A percentile compares a stretch with the other conserved stretches of the same genome.
These are phyloP conservation scores for Myrmophylax atrothorax DNA, from an alignment of 2,113 vertebrate genomes.

Conservation along the genomic window DNA sequence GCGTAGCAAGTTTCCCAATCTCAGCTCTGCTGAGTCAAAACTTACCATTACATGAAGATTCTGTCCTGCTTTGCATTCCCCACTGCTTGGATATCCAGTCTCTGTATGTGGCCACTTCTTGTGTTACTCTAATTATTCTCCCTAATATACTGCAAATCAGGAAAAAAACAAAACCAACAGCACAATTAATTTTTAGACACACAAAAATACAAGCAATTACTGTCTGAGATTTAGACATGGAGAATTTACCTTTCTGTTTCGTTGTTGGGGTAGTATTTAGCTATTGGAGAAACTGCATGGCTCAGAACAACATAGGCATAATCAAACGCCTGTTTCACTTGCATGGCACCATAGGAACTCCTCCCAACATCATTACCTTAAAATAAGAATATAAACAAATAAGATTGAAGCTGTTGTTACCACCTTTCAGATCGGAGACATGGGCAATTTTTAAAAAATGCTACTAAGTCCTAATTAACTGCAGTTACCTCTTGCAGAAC, in stretches of 20 bases:
- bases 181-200: not conserved
- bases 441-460: not conserved
- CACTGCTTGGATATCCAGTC: conserved; percentile 95
- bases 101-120: conserved; percentile 93
- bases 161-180: not conserved
- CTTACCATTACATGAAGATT: conserved; percentile 86
- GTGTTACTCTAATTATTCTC: conserved; percentile 95
- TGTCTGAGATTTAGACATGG: not conserved
- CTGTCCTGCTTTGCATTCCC: conserved; percentile 84
- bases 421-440: not conserved
- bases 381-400: conserved; percentile 26
- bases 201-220: not conserved
- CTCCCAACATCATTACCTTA: conserved; percentile 95
- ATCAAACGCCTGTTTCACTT: conserved; percentile 98
- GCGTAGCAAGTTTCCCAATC: not conserved
- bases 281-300: conserved; percentile 93
- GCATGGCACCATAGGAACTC: conserved; percentile 99
- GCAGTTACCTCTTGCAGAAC: not conserved
- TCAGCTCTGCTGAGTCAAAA: not conserved
- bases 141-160: conserved; percentile 86
- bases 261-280: conserved; percentile 95
- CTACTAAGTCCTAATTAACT: not conserved
- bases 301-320: conserved; percentile 94
- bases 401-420: not conserved
- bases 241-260: conserved; percentile 91